Evolutionary conservation across 2,113 vertebrate genomes (phyloP).

Genomic region (Eptatretus burgeri): DNA sequence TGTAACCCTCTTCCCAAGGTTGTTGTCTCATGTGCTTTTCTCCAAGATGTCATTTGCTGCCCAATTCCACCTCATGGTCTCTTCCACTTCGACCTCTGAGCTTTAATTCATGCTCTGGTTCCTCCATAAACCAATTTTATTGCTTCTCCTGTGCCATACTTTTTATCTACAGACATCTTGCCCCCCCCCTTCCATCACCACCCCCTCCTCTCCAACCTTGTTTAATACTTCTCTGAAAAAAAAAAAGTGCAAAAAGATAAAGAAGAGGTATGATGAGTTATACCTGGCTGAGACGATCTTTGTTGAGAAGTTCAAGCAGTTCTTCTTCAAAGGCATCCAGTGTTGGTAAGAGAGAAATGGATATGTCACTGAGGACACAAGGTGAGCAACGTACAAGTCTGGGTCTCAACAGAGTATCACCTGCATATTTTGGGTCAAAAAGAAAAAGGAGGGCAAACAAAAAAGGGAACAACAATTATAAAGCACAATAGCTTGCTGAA

Average conservation of each 20-base stretch:
- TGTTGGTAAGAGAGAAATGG: constrained; percentile 33
- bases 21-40: no score
- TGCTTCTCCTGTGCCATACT: no score
- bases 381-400: constrained; percentile 25
- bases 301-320: constrained; percentile 30
- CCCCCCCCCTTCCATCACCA: not conserved
- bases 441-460: no score
- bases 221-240: not conserved
- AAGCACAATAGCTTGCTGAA: no score
- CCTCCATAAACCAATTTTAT: no score
- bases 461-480: no score
- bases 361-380: constrained; percentile 31
- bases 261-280: constrained; percentile 8
- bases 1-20: no score
- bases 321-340: constrained; percentile 54
- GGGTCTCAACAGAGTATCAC: constrained; percentile 34
- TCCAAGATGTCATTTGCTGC: no score
- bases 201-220: not conserved
- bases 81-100: no score
- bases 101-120: no score
- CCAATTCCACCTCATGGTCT: no score
- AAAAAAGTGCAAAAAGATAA: not conserved
- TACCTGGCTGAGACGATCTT: constrained; percentile 38
- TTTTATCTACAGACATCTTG: no score
- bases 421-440: constrained; percentile 14